phyloP scores from a whole-genome alignment of 2,888 invertebrate species.

The Sinodicranocentrus sp. region DNA sequence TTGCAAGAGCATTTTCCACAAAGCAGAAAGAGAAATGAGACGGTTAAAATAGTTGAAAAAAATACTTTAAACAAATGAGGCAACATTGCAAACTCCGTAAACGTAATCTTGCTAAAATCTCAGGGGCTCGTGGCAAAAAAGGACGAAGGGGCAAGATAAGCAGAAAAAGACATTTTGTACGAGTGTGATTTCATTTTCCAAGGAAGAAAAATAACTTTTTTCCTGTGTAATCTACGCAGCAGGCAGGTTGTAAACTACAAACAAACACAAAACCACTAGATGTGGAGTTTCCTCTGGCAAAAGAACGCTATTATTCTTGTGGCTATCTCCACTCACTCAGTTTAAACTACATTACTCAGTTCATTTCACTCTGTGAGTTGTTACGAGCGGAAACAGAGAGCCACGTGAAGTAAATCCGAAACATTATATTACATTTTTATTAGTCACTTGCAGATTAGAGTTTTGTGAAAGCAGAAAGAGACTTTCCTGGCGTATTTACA shows the following conservation, averaged over 20 bases:
- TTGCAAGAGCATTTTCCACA: neutral
- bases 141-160: neutral
- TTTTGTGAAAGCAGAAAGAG: conserved; percentile 14
- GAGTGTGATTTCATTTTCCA: neutral
- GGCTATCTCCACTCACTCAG: too few relatives aligned
- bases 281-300: neutral
- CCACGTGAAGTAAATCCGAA: conserved; percentile 20
- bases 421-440: conserved; percentile 31
- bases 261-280: conserved; percentile 42
- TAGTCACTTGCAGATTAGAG: conserved; percentile 45
- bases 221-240: too few relatives aligned
- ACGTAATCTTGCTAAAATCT: conserved; percentile 35
- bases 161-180: too few relatives aligned
- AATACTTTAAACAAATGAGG: neutral
- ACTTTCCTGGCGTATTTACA: conserved; percentile 48
- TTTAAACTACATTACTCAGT: neutral
- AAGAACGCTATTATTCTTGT: neutral
- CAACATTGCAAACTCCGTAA: neutral
- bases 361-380: conserved; percentile 4
- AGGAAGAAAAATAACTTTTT: too few relatives aligned
- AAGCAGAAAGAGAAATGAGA: too few relatives aligned
- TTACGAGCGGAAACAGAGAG: neutral
- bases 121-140: conserved; percentile 1
- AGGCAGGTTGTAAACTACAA: conserved; percentile 43
- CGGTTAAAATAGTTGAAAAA: too few relatives aligned